phyloP scores from a whole-genome alignment of 2,888 invertebrate species.

The Synanthedon andrenaeformis region DNA sequence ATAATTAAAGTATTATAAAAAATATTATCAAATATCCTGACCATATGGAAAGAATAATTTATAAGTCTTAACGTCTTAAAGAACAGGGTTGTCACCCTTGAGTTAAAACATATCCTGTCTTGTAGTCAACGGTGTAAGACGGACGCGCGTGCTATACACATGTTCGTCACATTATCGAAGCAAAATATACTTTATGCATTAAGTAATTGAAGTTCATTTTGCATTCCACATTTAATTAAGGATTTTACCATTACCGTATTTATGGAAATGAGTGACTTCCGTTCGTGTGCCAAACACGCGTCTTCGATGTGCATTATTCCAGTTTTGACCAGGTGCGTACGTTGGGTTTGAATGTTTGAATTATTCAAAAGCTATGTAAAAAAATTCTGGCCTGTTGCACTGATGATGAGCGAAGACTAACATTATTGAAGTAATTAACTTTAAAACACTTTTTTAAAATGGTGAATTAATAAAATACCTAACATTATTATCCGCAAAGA shows the following conservation, averaged over 20 bases:
- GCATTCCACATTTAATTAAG: background rate
- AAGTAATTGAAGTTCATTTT: constrained; percentile 10
- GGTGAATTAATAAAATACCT: no score
- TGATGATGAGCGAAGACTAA: no score
- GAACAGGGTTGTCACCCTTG: constrained; percentile 48
- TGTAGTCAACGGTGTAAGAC: constrained; percentile 32
- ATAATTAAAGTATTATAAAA: no score
- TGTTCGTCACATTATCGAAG: background rate
- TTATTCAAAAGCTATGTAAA: constrained; percentile 7
- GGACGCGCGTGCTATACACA: constrained; percentile 30
- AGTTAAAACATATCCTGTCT: constrained; percentile 47
- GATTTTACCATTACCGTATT: constrained; percentile 4
- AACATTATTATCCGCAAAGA: no score
- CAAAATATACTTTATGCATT: constrained; percentile 3
- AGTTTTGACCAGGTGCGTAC: constrained; percentile 26
- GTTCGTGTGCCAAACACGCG: constrained; percentile 57
- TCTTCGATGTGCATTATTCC: constrained; percentile 30
- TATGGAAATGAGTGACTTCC: constrained; percentile 57
- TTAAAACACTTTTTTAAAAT: no score
- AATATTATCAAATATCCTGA: background rate
- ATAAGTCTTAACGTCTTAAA: constrained; percentile 6
- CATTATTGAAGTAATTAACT: no score
- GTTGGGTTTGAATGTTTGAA: constrained; percentile 21
- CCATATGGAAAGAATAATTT: background rate
- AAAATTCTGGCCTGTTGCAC: background rate